Percentiles rank a stretch among this genome's conserved stretches.
phyloP scores from a whole-genome alignment of 2,113 vertebrate genomes.

The Heliornis fulica region DNA sequence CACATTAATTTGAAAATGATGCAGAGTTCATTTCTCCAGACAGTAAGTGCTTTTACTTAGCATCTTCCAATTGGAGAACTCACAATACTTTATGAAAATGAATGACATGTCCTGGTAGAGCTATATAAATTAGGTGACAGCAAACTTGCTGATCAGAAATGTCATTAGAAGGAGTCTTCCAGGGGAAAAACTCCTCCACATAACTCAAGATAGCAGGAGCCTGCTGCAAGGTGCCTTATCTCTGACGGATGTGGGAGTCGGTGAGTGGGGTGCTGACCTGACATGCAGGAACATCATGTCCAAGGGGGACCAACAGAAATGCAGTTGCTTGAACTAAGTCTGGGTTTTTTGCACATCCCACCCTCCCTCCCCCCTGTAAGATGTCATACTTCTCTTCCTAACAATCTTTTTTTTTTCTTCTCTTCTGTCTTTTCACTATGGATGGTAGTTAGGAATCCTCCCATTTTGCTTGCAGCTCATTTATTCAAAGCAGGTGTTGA shows the following conservation, averaged over 20 bases:
- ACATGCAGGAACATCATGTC: not conserved
- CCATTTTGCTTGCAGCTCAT: not conserved
- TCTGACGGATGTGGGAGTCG: rapidly evolving
- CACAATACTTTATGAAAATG: not conserved
- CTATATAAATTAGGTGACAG: not conserved
- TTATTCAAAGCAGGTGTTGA: not conserved
- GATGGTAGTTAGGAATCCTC: not conserved
- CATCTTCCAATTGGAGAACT: not conserved
- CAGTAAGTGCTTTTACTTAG: not conserved
- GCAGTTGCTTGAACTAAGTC: not conserved
- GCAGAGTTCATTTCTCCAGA: not conserved
- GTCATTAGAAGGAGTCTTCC: not conserved
- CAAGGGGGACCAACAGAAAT: not conserved
- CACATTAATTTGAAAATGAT: not conserved
- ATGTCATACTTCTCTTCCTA: not conserved
- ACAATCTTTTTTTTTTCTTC: not conserved
- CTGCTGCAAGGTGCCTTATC: not conserved
- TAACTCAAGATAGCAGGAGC: not conserved
- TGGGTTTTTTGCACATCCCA: not conserved
- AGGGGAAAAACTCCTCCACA: not conserved
- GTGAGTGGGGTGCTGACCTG: not conserved
- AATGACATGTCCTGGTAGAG: not conserved
- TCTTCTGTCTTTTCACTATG: not conserved
- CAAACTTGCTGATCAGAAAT: not conserved
- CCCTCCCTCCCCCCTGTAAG: not conserved